phyloP scores from a whole-genome alignment of 2,113 vertebrate genomes.

The Oreotrochilus melanogaster region DNA sequence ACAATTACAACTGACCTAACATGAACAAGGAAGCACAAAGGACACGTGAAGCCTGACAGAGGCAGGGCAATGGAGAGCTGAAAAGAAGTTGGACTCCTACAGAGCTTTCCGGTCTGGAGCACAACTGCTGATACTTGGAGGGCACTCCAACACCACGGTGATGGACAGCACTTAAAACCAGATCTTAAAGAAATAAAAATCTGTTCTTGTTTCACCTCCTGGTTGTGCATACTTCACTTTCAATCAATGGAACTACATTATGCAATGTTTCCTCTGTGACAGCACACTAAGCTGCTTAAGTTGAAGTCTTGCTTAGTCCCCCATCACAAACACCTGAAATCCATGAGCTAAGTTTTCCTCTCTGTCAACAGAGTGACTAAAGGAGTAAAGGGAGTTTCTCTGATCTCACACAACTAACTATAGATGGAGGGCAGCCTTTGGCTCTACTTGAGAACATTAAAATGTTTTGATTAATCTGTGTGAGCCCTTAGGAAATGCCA shows the following conservation, averaged over 20 bases:
- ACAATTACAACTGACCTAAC: neutral
- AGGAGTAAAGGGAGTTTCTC: conserved; percentile 13
- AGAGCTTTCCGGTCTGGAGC: neutral
- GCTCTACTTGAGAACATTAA: neutral
- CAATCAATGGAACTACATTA: neutral
- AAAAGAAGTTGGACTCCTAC: neutral
- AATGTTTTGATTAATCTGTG: neutral
- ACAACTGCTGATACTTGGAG: fast-evolving
- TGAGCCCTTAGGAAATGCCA: conserved; percentile 21
- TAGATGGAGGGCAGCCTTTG: neutral
- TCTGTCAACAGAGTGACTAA: neutral
- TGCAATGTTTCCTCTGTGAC: neutral
- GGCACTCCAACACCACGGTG: neutral
- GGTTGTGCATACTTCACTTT: neutral
- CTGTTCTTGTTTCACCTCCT: neutral
- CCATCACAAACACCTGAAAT: neutral
- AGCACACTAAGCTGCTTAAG: neutral
- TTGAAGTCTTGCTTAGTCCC: neutral
- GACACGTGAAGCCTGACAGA: neutral
- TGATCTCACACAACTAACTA: neutral
- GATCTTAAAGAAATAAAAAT: neutral
- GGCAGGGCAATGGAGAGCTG: neutral
- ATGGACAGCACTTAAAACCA: neutral
- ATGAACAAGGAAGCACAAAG: neutral
- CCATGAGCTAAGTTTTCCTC: neutral